A percentile compares a stretch with the other conserved stretches of the same genome.
Evolutionary conservation across 2,113 vertebrate genomes (phyloP).

Genomic region (Microtus oregoni): DNA sequence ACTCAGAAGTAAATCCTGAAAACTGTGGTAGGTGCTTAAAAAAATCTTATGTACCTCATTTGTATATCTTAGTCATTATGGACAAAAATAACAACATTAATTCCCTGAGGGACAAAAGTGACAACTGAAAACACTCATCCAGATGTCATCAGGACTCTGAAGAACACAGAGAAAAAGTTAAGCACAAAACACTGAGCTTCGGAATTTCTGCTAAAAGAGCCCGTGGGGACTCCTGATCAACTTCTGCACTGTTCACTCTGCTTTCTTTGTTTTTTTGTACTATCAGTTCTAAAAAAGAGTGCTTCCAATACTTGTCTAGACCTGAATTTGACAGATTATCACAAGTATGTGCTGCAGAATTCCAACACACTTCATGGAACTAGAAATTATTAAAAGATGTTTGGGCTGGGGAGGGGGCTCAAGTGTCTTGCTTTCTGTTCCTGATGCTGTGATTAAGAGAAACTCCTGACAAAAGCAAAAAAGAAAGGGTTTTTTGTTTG

Average conservation of each 20-base stretch:
- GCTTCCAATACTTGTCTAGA: not conserved
- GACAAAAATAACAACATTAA: slow-evolving; percentile 19
- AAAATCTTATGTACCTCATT: not conserved
- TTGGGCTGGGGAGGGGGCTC: not conserved
- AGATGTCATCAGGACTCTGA: not conserved
- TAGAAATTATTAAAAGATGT: not conserved
- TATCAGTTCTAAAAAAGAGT: not conserved
- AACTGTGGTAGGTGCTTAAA: not conserved
- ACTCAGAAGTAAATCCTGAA: not conserved
- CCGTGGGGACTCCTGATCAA: no score
- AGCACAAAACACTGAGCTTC: not conserved
- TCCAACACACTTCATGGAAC: not conserved
- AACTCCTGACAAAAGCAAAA: not conserved
- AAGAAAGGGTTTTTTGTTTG: not conserved
- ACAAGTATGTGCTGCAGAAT: not conserved
- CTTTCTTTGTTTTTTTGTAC: slow-evolving; percentile 9
- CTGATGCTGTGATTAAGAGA: not conserved
- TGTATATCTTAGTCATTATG: slow-evolving; percentile 24
- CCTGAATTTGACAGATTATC: not conserved
- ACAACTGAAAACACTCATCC: not conserved
- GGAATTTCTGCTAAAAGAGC: no score
- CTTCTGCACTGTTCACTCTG: not conserved
- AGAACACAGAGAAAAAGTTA: not conserved
- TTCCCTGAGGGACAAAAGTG: slow-evolving; percentile 25
- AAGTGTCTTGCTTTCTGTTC: not conserved